Base-by-base conservation (phyloP, 1,140 invertebrate genomes). In the Rhagoletis pomonella region DNA sequence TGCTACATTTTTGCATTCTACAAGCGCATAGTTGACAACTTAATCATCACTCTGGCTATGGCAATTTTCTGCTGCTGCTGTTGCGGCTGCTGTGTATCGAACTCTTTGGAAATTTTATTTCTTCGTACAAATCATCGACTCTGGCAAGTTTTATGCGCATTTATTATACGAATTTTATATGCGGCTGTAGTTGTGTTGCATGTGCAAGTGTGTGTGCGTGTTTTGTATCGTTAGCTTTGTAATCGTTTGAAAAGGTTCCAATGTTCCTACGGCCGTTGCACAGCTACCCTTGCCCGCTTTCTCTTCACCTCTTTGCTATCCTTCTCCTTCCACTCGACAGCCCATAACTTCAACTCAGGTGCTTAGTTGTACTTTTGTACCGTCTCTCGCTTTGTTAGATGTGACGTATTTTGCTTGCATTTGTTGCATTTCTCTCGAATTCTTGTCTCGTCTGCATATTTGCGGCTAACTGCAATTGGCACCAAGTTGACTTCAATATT, bases 31-130 rank as follows among this genome's bases (percentile, higher is more conserved):
- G n/a, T 14, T 81, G 47, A 81, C 73, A 81, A 81, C 73, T 81
- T 81, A 81, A 55, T 81, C 73, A 55, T 81, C 73, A 81, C 73
- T 81, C n/a, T 81, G 73, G n/a, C 73, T 19, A 9, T 55, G 73
- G 9, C n/a, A 19, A 81, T 55, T 55, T 73, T 47, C 67, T 9
- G 50, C 50, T 73, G 39, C 42, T 47, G 42, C 67, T 17, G 12
- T 14, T 9, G 50, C 3, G 44, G 39, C 42, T 47, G 42, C 67
- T 44, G 12, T 14, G 42, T 44, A 44, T 39, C 67, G 2, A 10
- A 7, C 2, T 55, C 50, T 10, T 55, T 55, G 50, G 10, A 3
- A 7, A 55, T 55, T 55, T 55, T 55, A 10, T 55, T 55, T 55
- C 10, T 5, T 10, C 50, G 44, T 73, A 73, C 67, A 73, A 73